Conservation (phyloP, 2,888 invertebrate species). For the Drosophila lutescens region DNA sequence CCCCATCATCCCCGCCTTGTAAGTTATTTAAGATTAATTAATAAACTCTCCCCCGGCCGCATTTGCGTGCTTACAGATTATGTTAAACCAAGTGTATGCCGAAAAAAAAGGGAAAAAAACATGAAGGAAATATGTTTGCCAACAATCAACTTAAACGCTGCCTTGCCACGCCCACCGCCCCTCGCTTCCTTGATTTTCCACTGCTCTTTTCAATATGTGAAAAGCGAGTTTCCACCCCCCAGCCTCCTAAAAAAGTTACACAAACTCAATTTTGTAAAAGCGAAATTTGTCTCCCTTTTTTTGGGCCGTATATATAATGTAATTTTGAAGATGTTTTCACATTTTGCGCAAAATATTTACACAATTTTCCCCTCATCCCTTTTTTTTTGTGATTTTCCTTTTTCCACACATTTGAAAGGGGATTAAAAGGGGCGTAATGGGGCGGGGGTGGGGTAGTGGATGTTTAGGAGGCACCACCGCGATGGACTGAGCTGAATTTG, state of each 20-base stretch:
- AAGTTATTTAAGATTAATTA: conserved; percentile 38
- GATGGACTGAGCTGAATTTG: conserved; percentile 11
- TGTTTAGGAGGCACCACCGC: neutral
- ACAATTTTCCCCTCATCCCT: conserved; percentile 13
- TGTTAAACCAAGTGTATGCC: conserved; percentile 28
- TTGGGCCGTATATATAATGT: conserved; percentile 29
- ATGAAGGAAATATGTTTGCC: conserved; percentile 13
- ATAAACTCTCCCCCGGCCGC: conserved; percentile 8
- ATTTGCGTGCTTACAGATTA: conserved; percentile 15
- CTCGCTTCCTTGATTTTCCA: neutral
- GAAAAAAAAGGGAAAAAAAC: neutral
- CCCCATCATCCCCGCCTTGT: neutral
- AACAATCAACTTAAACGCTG: conserved; percentile 40
- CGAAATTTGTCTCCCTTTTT: conserved; percentile 11
- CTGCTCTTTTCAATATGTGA: conserved; percentile 23
- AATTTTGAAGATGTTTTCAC: conserved; percentile 36
- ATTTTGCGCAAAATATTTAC: conserved; percentile 30
- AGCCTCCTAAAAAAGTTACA: conserved; percentile 54
- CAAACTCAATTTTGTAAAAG: conserved; percentile 63
- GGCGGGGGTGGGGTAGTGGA: neutral
- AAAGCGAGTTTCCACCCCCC: neutral
- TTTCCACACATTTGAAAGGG: conserved; percentile 1
- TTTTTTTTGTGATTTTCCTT: conserved; percentile 3
- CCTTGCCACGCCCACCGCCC: neutral
- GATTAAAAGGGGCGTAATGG: conserved; percentile 1